Evolutionary conservation across 2,888 invertebrate genomes (phyloP).

Genomic region (Chrysotoxum bicinctum): DNA sequence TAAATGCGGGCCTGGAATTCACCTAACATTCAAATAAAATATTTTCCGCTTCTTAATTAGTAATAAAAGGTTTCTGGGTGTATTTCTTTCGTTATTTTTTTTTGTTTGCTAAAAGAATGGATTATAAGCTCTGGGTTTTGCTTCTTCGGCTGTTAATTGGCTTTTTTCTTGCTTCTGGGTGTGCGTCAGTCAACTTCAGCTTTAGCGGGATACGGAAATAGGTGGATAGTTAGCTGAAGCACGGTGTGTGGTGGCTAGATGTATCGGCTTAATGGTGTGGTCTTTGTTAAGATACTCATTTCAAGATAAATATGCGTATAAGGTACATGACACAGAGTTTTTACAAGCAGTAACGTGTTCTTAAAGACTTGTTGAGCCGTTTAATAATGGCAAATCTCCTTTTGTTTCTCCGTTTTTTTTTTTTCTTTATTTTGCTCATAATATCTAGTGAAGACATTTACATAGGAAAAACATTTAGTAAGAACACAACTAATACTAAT

Average conservation of each 20-base stretch:
- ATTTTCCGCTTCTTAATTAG: conserved; percentile 72
- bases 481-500: not conserved
- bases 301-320: conserved; percentile 35
- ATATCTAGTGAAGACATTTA: conserved; percentile 11
- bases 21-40: conserved; percentile 72
- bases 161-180: conserved; percentile 56
- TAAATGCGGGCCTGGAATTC: conserved; percentile 69
- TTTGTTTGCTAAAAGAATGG: conserved; percentile 36
- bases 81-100: conserved; percentile 7
- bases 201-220: conserved; percentile 58
- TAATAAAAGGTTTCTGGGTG: conserved; percentile 69
- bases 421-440: conserved; percentile 6
- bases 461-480: conserved; percentile 28
- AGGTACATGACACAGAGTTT: conserved; percentile 53
- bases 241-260: conserved; percentile 46
- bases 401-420: not conserved
- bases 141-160: conserved; percentile 66
- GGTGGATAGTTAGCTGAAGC: conserved; percentile 2
- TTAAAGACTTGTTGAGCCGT: conserved; percentile 32
- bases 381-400: conserved; percentile 41
- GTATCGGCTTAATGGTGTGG: conserved; percentile 58
- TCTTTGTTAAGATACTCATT: conserved; percentile 60
- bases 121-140: conserved; percentile 52
- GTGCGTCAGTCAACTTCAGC: conserved; percentile 54
- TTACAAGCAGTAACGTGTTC: conserved; percentile 55